A percentile compares a stretch with the other conserved stretches of the same genome.
Evolutionary conservation across 2,113 vertebrate species (phyloP).

Genomic region (Nothobranchius furzeri): DNA sequence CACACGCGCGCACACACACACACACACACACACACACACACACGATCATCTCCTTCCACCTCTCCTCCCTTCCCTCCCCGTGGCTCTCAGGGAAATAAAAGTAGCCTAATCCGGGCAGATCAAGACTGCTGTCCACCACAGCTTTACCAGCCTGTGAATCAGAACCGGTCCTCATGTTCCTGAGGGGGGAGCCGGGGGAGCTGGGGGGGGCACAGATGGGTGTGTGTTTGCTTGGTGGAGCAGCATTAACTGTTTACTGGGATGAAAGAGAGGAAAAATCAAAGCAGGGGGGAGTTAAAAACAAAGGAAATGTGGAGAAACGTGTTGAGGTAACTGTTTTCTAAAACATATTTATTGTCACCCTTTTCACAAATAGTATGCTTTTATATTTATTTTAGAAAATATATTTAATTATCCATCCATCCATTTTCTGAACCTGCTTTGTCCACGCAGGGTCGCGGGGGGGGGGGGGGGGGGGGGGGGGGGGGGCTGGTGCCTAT

Average conservation of each 20-base stretch:
- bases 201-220: constrained; percentile 29
- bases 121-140: constrained; percentile 74
- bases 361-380: too few relatives aligned
- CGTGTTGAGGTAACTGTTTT: background rate
- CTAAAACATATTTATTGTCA: constrained; percentile 2
- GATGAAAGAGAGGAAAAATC: constrained; percentile 7
- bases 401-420: too few relatives aligned
- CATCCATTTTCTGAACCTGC: too few relatives aligned
- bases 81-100: constrained; percentile 74
- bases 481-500: too few relatives aligned
- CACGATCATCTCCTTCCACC: constrained; percentile 20
- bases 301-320: constrained; percentile 18
- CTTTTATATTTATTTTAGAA: too few relatives aligned
- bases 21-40: too few relatives aligned
- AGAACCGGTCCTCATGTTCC: constrained; percentile 70
- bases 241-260: constrained; percentile 12
- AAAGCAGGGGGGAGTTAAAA: constrained; percentile 26
- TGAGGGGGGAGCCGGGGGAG: constrained; percentile 48
- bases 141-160: constrained; percentile 75
- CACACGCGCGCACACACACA: background rate
- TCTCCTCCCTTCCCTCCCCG: constrained; percentile 17
- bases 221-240: constrained; percentile 63
- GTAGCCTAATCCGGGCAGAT: constrained; percentile 76
- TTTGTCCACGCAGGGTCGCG: too few relatives aligned
- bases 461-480: too few relatives aligned